Conservation (phyloP, 2,888 invertebrate genomes). For the Noctua janthe region DNA sequence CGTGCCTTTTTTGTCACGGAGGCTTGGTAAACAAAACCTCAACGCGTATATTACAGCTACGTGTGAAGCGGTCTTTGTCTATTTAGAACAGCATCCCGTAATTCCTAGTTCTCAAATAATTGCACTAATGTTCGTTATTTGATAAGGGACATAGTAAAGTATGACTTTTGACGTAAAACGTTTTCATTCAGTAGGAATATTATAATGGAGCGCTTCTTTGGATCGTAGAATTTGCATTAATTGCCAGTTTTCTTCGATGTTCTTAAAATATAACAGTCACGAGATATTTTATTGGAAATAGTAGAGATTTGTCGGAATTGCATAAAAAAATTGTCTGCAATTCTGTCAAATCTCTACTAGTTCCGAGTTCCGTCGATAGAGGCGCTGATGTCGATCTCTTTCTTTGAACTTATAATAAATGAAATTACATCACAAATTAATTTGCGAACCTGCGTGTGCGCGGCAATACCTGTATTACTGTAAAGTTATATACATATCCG, state of each 20-base stretch:
- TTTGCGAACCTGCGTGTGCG: conserved; percentile 20
- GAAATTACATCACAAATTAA: conserved; percentile 22
- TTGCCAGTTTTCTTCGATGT: not conserved
- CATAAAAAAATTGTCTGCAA: not conserved
- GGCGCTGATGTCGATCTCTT: conserved; percentile 7
- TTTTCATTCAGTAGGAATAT: conserved; percentile 8
- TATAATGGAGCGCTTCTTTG: not conserved
- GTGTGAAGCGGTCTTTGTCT: conserved; percentile 38
- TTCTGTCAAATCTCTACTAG: not conserved
- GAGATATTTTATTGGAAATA: not conserved
- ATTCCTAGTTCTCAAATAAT: conserved; percentile 17
- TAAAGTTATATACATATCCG: conserved; percentile 53
- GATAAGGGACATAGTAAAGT: conserved; percentile 43
- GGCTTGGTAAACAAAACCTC: not conserved
- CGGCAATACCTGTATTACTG: conserved; percentile 20
- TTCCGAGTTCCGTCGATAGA: not conserved
- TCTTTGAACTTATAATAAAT: conserved; percentile 1
- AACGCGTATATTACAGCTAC: not conserved
- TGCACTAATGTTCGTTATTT: conserved; percentile 38
- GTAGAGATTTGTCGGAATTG: not conserved
- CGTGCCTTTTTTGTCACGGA: not conserved
- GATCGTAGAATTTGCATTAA: not conserved
- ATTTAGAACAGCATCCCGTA: not conserved
- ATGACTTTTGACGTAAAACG: conserved; percentile 54
- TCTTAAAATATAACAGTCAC: not conserved